Evolutionary conservation across 2,113 vertebrate species (phyloP), one percentile per base, ranked within the genome.

Genomic region (Gasterosteus aculeatus): DNA sequence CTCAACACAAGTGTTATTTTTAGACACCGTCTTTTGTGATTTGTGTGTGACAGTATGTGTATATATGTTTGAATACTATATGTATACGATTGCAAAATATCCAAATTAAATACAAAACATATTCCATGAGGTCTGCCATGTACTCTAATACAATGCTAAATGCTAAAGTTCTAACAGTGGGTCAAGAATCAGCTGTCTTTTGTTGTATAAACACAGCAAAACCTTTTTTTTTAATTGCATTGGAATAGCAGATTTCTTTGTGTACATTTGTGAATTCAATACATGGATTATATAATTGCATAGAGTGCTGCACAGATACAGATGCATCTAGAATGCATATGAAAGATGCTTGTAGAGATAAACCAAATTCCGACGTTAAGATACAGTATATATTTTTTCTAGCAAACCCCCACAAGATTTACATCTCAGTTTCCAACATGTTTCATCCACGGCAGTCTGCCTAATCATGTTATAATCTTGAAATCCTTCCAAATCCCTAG

Each of bases 401-500:
- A 29, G 41, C 39, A 77, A 73, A 72, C 77, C 62, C 66, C 70
- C 77, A 59, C 41, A 38, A 81, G 83, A 72, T 84, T 88, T 85
- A 58, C 64, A 81, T 88, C 66, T 75, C 77, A 53, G 39, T 86
- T 75, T 62, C 74, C 68, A 69, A 18, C 77, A 67, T 79, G 69
- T 75, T 75, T 80, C 44, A 85, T 80, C 73, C 69, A 69, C 81
- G 58, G 56, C 81, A 77, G 56, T 46, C 60, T 66, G 80, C 61
- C 87, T 91, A 87, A 90, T 90, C 87, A 86, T 67, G 69, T 57
- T 80, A 78, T 90, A 90, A 94, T 93, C 91, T 90, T 90, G 85
- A 91, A 93, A 94, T 92, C 87, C 89, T 77, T 88, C 79, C 78
- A 91, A 93, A 93, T 92, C 91, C 88, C 73, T 89, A 66, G 72